phyloP scores from a whole-genome alignment of 2,113 vertebrate species.

The Oreochromis niloticus region DNA sequence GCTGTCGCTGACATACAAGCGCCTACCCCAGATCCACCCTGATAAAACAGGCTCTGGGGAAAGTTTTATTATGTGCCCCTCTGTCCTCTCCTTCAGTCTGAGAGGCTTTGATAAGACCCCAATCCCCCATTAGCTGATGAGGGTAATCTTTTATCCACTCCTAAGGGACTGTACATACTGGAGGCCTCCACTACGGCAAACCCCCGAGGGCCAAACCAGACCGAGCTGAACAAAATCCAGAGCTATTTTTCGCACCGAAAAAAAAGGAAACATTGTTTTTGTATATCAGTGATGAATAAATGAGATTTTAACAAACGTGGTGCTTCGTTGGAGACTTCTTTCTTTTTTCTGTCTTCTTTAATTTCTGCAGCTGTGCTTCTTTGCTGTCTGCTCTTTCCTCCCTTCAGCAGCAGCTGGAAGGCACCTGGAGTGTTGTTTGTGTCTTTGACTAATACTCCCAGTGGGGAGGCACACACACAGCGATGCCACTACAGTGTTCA shows the following conservation, averaged over 20 bases:
- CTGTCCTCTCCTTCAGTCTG: not conserved
- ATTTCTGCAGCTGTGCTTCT: not conserved
- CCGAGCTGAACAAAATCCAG: slow-evolving; percentile 25
- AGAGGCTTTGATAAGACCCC: slow-evolving; percentile 6
- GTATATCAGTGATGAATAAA: slow-evolving; percentile 75
- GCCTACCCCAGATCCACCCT: not conserved
- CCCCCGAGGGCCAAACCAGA: slow-evolving; percentile 21
- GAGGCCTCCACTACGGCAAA: not conserved
- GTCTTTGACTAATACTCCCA: not conserved
- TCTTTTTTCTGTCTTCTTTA: not conserved
- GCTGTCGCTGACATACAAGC: not conserved
- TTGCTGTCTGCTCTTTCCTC: not conserved
- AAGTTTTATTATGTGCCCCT: not conserved
- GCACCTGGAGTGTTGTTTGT: slow-evolving; percentile 16
- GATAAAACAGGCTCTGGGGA: not conserved
- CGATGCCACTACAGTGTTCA: not conserved
- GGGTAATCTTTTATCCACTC: slow-evolving; percentile 15
- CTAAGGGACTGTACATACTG: slow-evolving; percentile 4
- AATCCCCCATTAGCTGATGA: slow-evolving; percentile 8
- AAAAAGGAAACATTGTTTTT: slow-evolving; percentile 65
- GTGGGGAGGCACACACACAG: not conserved
- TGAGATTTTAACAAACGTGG: slow-evolving; percentile 67
- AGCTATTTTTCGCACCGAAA: slow-evolving; percentile 59
- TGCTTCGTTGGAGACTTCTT: not conserved
- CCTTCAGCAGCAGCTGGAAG: slow-evolving; percentile 15